phyloP scores from a whole-genome alignment of 2,888 invertebrate species.

The Hypomecis punctinalis region DNA sequence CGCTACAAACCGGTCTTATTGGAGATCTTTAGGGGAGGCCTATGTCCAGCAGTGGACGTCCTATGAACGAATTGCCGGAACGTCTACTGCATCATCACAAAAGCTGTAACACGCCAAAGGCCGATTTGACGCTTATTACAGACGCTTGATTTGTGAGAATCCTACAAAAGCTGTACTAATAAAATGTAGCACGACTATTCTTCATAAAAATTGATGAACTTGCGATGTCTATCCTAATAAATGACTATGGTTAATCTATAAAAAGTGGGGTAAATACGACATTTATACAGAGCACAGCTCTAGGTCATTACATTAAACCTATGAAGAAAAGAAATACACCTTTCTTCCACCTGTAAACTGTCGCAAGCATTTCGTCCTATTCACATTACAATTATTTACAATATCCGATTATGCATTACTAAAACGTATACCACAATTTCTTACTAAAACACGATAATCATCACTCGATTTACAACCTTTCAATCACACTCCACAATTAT shows the following conservation, averaged over 20 bases:
- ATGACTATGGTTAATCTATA: slow-evolving; percentile 41
- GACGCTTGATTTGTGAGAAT: no score
- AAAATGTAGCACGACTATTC: no score
- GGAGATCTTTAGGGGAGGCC: no score
- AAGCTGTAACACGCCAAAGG: no score
- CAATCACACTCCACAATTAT: slow-evolving; percentile 38
- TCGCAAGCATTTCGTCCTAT: slow-evolving; percentile 19
- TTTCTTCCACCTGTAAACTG: slow-evolving; percentile 1
- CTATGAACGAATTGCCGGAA: no score
- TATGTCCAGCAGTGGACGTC: no score
- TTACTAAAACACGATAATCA: slow-evolving; percentile 44
- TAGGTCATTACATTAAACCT: slow-evolving; percentile 24
- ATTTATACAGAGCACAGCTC: slow-evolving; percentile 56
- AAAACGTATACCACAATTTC: slow-evolving; percentile 69
- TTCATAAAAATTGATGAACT: no score
- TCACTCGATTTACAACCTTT: slow-evolving; percentile 46
- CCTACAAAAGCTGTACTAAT: no score
- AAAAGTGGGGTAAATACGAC: slow-evolving; percentile 50
- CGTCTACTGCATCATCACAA: no score
- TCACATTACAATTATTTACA: slow-evolving; percentile 53
- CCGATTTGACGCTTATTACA: no score
- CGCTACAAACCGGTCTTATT: no score
- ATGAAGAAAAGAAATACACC: slow-evolving; percentile 9
- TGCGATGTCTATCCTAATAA: no score
- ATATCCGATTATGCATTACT: slow-evolving; percentile 54